Evolutionary conservation across 2,797 vertebrate genomes (phyloP).

Genomic region (Leptodactylus fallax): DNA sequence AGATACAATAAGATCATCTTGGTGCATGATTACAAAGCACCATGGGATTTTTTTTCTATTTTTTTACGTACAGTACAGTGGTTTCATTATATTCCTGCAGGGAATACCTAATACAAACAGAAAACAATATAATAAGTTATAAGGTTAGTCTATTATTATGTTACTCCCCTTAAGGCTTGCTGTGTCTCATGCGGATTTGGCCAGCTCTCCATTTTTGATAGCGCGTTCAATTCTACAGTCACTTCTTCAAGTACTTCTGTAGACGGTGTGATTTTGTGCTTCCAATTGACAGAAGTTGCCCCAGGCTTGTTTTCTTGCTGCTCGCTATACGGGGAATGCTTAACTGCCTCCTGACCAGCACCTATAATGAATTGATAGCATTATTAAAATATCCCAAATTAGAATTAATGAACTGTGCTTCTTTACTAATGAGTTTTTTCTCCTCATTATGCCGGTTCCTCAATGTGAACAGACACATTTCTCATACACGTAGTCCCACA

Average conservation of each 20-base stretch:
- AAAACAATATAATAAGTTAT: slow-evolving; percentile 33
- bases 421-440: slow-evolving; percentile 50
- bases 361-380: slow-evolving; percentile 45
- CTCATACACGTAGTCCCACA: slow-evolving; percentile 31
- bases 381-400: slow-evolving; percentile 49
- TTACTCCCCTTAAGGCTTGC: slow-evolving; percentile 4
- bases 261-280: slow-evolving; percentile 29
- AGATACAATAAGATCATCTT: background rate
- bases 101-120: slow-evolving; percentile 34
- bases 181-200: slow-evolving; percentile 24
- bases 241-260: slow-evolving; percentile 36
- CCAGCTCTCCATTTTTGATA: background rate
- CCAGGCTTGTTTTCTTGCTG: slow-evolving; percentile 12
- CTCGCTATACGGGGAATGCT: background rate
- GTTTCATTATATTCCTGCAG: background rate
- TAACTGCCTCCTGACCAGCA: slow-evolving; percentile 37
- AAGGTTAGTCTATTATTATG: slow-evolving; percentile 36
- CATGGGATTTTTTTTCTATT: background rate
- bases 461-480: slow-evolving; percentile 15
- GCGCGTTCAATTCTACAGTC: background rate
- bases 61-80: background rate
- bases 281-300: slow-evolving; percentile 34
- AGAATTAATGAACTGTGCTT: slow-evolving; percentile 44
- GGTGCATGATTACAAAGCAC: background rate
- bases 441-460: slow-evolving; percentile 30